Conservation (phyloP, 2,888 invertebrate genomes). For the Limnephilus rhombicus region DNA sequence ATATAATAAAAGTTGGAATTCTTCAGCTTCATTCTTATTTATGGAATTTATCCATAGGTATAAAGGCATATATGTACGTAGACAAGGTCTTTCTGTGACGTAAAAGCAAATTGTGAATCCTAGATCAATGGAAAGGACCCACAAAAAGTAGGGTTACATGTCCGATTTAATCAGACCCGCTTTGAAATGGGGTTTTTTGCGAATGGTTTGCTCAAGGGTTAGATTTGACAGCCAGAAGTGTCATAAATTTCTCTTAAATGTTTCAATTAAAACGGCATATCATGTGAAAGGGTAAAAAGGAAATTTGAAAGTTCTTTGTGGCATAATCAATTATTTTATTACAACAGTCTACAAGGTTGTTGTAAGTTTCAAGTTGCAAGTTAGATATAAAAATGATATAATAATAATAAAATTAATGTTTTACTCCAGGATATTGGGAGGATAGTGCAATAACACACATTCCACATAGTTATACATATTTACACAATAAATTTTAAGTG, state of each 20-base stretch:
- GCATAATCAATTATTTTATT: not conserved
- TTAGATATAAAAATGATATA: too few relatives aligned
- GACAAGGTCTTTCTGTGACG: not conserved
- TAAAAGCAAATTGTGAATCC: not conserved
- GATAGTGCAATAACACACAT: too few relatives aligned
- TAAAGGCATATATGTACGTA: not conserved
- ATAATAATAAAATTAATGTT: too few relatives aligned
- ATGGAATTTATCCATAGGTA: not conserved
- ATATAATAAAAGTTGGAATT: not conserved
- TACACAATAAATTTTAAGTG: too few relatives aligned
- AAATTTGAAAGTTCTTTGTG: not conserved
- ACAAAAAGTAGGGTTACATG: slow-evolving; percentile 19
- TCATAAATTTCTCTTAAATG: slow-evolving; percentile 18
- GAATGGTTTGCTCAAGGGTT: slow-evolving; percentile 15
- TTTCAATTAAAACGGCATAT: not conserved
- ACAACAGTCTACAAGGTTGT: not conserved
- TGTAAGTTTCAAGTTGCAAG: not conserved
- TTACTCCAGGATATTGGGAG: too few relatives aligned
- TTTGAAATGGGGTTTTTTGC: slow-evolving; percentile 27
- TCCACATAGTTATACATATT: too few relatives aligned
- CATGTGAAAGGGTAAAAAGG: not conserved
- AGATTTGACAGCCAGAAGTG: slow-evolving; percentile 13
- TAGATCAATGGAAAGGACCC: slow-evolving; percentile 10
- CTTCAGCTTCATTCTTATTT: not conserved
- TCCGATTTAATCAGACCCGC: slow-evolving; percentile 24